Conservation (phyloP, 2,797 vertebrate genomes). For the Capromys pilorides region DNA sequence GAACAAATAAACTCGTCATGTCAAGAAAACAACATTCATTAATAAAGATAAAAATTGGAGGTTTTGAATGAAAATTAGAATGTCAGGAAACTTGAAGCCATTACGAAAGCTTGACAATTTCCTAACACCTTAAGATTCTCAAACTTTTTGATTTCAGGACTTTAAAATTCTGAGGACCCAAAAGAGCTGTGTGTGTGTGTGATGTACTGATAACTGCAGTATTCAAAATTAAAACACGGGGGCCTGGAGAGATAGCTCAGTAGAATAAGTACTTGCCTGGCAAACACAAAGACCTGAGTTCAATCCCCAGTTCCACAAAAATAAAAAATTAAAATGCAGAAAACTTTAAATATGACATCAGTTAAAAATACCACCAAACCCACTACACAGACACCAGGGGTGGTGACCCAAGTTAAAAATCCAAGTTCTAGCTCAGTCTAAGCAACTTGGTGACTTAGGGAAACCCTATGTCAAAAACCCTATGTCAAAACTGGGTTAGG, state of each 20-base stretch:
- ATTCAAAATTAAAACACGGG: too few species aligned
- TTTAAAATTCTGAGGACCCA: background rate
- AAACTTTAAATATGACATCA: background rate
- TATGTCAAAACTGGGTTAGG: too few species aligned
- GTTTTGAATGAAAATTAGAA: slow-evolving; percentile 55
- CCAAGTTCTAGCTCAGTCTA: background rate
- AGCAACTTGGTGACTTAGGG: background rate
- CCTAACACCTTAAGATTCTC: background rate
- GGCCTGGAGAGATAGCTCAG: too few species aligned
- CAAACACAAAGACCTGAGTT: too few species aligned
- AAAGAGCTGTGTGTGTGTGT: background rate
- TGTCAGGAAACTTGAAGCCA: slow-evolving; percentile 3
- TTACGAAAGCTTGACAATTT: background rate
- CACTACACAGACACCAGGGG: background rate
- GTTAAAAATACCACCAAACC: background rate
- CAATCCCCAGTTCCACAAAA: too few species aligned
- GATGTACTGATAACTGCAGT: background rate
- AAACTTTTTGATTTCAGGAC: background rate
- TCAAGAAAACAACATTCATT: background rate
- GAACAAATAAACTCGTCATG: background rate
- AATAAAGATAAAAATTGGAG: slow-evolving; percentile 20
- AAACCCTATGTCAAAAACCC: background rate
- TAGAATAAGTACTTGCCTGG: too few species aligned
- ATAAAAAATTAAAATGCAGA: too few species aligned
- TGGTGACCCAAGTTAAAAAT: background rate